Base-by-base conservation (phyloP, 2,113 vertebrate species). In the Marcusenius ussheri region DNA sequence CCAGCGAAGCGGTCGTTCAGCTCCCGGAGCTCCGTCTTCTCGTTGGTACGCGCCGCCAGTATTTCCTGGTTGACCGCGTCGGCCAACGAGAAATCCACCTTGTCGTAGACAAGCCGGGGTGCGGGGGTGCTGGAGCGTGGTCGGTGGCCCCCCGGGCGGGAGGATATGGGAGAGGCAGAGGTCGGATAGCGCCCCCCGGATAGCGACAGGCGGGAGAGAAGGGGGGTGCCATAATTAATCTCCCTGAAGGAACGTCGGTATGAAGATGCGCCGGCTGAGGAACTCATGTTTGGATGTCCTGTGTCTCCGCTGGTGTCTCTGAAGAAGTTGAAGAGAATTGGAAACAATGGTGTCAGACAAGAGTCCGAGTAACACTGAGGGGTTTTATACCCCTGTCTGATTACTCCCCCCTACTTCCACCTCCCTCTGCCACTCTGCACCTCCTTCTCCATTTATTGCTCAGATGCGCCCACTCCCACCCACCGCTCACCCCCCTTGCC, bases 1-100 rank as follows among this genome's bases (percentile, higher is more conserved):
- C 95, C 97, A 92, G 98, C 98, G 46, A 99, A 99, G 51, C 98
- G 98, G 93, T 99, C 98, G 74, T 99, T 99, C 88, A 98, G 97
- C 84, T 98, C 97, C 94, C 97, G 98, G 88, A 98, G 93, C 92
- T 98, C 98, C 13, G 96, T 96, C 94, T 98, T 98, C 93, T 99
- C 98, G 50, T 97, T 97, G 93, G 96, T 97, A 90, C 98, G 97
- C 1, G 96, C 98, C 94, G 97, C 93, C 47, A 97, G 95, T 93
- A 98, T 97, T 94, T 98, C 97, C 94, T 97, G 97, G 94, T 98
- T 98, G 90, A 97, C 93, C 10, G 97, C 97, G 45, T 97, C 98
- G 6, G 97, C 96, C 94, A 95, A 92, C 53, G 96, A 96, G 95
- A 98, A 98, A 95, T 98, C 97, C 93, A 98, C 96, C 93, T 96